phyloP scores from a whole-genome alignment of 2,797 vertebrate species.

The Sebastiscus albofasciatus region DNA sequence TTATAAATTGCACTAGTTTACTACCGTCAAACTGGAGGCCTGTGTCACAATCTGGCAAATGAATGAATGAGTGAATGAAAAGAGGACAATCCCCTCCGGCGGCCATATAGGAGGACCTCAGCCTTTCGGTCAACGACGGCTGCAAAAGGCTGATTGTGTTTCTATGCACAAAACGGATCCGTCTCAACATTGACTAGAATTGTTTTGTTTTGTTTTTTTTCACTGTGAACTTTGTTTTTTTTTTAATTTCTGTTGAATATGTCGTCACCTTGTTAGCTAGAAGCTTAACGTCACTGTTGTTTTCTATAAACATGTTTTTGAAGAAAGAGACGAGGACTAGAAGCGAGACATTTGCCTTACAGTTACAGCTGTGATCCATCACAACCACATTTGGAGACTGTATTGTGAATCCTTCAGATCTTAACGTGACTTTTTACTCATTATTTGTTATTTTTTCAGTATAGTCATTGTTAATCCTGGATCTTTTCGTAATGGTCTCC shows the following conservation, averaged over 20 bases:
- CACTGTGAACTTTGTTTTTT: conserved; percentile 11
- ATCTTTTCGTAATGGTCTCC: neutral
- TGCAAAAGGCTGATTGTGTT: conserved; percentile 18
- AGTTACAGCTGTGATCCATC: neutral
- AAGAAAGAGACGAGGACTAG: neutral
- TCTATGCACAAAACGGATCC: conserved; percentile 22
- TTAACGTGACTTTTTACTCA: neutral
- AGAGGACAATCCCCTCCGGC: neutral
- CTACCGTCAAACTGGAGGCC: conserved; percentile 26
- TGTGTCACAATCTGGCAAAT: neutral
- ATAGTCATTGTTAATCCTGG: neutral
- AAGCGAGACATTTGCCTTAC: neutral
- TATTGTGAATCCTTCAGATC: neutral
- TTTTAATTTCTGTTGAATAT: neutral
- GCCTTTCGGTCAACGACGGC: neutral
- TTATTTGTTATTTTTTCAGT: neutral
- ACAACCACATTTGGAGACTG: neutral
- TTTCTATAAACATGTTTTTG: neutral
- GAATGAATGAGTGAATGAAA: neutral
- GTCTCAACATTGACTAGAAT: neutral
- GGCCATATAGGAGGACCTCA: conserved; percentile 24
- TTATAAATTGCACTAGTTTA: conserved; percentile 18
- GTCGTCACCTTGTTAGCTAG: neutral
- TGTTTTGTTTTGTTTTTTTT: neutral
- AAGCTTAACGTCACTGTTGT: neutral